A percentile compares a stretch with the other conserved stretches of the same genome.
Conservation (phyloP, 2,113 vertebrate species). For the Salvelinus fontinalis region DNA sequence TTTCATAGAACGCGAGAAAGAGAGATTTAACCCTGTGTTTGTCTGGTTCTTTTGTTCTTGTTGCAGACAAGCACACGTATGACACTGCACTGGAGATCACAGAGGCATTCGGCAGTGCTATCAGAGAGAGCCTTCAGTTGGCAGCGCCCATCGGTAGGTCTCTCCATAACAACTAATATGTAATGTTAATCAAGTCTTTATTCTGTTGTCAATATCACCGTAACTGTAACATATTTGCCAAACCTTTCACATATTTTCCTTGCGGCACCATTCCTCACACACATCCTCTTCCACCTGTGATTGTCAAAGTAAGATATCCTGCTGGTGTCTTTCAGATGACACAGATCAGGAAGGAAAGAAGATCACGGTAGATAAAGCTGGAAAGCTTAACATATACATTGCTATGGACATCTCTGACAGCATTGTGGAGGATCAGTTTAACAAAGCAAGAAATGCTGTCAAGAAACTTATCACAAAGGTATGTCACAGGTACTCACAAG, state of each 20-base stretch:
- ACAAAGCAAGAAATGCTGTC: conserved; percentile 18
- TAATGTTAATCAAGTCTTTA: no score
- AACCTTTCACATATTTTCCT: no score
- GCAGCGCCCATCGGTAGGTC: conserved; percentile 42
- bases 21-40: background rate
- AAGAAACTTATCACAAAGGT: conserved; percentile 67
- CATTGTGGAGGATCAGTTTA: conserved; percentile 18
- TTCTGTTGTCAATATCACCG: background rate
- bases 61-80: conserved; percentile 67
- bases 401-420: conserved; percentile 74
- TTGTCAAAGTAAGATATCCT: conserved; percentile 5
- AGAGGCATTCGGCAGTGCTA: conserved; percentile 58
- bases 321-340: conserved; percentile 47
- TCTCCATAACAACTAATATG: background rate
- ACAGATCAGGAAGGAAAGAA: conserved; percentile 43
- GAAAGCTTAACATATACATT: conserved; percentile 74
- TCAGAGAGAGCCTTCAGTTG: conserved; percentile 55
- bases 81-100: conserved; percentile 70
- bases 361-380: conserved; percentile 52
- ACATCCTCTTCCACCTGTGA: no score
- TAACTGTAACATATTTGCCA: no score
- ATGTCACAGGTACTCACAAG: conserved; percentile 4
- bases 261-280: no score
- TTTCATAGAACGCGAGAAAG: background rate
- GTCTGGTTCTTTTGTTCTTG: conserved; percentile 1